These are phyloP conservation scores for Ophion slaviceki DNA, from an alignment of 2,888 invertebrate genomes.

Conservation along the genomic window DNA sequence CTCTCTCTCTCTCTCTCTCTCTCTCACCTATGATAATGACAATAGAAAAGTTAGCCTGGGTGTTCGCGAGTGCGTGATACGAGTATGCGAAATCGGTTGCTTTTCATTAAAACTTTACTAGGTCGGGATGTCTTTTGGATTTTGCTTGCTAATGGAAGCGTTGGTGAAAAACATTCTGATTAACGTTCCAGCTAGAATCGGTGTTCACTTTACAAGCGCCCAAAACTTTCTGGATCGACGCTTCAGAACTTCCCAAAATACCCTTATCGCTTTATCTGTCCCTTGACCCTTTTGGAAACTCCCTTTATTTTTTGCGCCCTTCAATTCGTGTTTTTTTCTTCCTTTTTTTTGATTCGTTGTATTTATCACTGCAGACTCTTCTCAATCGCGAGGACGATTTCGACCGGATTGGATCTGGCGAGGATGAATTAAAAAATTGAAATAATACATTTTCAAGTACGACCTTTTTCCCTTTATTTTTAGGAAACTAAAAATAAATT, in stretches of 20 bases:
- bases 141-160: conserved; percentile 69
- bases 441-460: too few relatives aligned
- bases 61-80: not conserved
- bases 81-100: conserved; percentile 65
- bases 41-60: conserved; percentile 16
- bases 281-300: not conserved
- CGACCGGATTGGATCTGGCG: too few relatives aligned
- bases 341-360: not conserved
- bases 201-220: not conserved
- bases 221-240: not conserved
- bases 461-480: too few relatives aligned
- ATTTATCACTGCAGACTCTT: not conserved
- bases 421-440: too few relatives aligned
- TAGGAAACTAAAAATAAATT: too few relatives aligned
- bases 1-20: not conserved
- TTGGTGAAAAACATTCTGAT: conserved; percentile 76
- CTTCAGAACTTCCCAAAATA: not conserved
- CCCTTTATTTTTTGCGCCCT: not conserved
- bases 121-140: conserved; percentile 37
- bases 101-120: conserved; percentile 69
- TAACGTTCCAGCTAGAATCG: conserved; percentile 61
- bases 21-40: conserved; percentile 11
- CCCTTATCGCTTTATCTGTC: not conserved
- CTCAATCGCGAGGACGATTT: not conserved
- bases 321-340: not conserved